Evolutionary conservation across 2,888 invertebrate genomes (phyloP).

Genomic region (Hyposoter dolosus): DNA sequence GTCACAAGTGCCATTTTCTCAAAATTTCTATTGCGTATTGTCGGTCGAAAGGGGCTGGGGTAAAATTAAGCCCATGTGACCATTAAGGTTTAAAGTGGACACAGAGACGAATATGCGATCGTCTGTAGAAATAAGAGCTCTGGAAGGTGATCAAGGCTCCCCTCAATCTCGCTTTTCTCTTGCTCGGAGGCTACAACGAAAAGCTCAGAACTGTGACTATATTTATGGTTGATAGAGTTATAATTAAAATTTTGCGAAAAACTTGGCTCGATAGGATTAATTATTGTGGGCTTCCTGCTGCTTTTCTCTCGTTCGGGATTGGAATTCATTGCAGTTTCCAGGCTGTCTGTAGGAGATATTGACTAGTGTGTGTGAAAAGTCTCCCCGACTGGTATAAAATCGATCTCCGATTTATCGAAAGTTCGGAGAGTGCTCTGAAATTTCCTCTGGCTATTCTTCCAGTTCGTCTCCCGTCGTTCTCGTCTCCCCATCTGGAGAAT

Average conservation of each 20-base stretch:
- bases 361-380: slow-evolving; percentile 5
- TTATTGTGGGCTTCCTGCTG: neutral
- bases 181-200: neutral
- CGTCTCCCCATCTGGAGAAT: neutral
- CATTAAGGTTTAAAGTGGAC: neutral
- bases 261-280: neutral
- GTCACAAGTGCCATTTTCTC: no score
- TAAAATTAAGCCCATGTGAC: no score
- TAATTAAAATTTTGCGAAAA: neutral
- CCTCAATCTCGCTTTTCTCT: neutral
- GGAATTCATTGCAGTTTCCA: slow-evolving; percentile 1
- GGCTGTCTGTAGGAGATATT: neutral
- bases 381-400: neutral
- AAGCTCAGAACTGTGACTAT: neutral
- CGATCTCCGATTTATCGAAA: slow-evolving; percentile 28
- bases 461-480: slow-evolving; percentile 6
- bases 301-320: neutral
- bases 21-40: no score
- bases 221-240: neutral
- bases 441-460: slow-evolving; percentile 27
- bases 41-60: no score
- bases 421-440: slow-evolving; percentile 6
- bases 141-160: neutral
- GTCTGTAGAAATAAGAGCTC: neutral
- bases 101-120: neutral